These are phyloP conservation scores for Astatotilapia flaviijosephi DNA, from an alignment of 2,113 vertebrate species.

Conservation along the genomic window DNA sequence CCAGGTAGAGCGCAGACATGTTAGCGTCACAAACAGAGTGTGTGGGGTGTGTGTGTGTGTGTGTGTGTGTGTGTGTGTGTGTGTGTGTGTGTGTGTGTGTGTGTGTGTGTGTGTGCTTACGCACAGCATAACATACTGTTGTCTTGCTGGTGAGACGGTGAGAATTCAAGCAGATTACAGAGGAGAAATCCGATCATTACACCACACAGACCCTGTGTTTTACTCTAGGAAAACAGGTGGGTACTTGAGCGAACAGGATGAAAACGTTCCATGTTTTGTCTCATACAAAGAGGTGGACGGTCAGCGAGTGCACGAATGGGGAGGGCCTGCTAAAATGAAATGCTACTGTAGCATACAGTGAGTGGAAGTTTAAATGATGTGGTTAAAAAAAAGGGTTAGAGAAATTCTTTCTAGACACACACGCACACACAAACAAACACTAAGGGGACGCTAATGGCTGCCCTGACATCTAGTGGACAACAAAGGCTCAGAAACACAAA, in stretches of 20 bases:
- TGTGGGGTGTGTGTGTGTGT: neutral
- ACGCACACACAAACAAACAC: neutral
- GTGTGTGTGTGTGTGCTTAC: neutral
- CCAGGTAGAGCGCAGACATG: no score
- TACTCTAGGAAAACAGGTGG: conserved; percentile 70
- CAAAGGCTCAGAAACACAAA: neutral
- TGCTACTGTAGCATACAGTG: neutral
- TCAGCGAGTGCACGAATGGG: conserved; percentile 62
- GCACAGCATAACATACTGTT: conserved; percentile 9
- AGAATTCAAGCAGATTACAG: conserved; percentile 73
- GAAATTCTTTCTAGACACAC: neutral
- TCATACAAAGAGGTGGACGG: conserved; percentile 42
- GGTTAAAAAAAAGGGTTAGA: neutral
- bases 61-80: neutral
- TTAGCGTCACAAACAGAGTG: no score
- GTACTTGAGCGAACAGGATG: conserved; percentile 55
- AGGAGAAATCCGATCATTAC: conserved; percentile 72
- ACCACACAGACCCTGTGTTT: conserved; percentile 67
- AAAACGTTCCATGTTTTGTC: conserved; percentile 51
- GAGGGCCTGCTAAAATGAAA: conserved; percentile 27
- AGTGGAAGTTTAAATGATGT: conserved; percentile 24
- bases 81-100: neutral
- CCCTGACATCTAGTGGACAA: conserved; percentile 69
- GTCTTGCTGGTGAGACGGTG: conserved; percentile 50
- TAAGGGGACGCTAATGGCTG: neutral